Evolutionary conservation across 2,888 invertebrate genomes (phyloP).

Genomic region (Yponomeuta plumbellus): DNA sequence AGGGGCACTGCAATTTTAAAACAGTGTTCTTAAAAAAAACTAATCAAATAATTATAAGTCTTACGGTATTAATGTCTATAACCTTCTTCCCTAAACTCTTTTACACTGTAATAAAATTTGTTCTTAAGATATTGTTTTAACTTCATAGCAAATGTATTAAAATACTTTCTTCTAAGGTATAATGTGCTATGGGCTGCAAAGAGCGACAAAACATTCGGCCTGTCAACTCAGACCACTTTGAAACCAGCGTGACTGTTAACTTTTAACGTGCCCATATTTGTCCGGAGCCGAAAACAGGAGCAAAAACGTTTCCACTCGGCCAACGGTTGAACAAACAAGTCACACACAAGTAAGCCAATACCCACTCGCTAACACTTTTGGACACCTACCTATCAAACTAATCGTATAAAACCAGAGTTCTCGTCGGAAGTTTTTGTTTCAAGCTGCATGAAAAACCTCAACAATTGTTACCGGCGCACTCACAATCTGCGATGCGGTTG

Average conservation of each 20-base stretch:
- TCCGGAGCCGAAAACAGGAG: not conserved
- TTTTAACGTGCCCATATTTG: slow-evolving; percentile 5
- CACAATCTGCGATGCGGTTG: slow-evolving; percentile 60
- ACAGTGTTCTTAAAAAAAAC: no score
- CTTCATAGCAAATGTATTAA: no score
- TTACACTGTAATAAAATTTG: no score
- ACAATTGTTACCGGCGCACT: slow-evolving; percentile 29
- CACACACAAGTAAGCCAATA: not conserved
- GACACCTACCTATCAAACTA: not conserved
- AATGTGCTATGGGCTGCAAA: not conserved
- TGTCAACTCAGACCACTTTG: not conserved
- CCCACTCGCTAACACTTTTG: not conserved
- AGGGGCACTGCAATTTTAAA: no score
- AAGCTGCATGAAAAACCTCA: not conserved
- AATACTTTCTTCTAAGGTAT: no score
- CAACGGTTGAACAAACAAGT: not conserved
- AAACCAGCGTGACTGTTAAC: not conserved
- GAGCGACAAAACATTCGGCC: not conserved
- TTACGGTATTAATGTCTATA: no score
- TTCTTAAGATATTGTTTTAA: no score
- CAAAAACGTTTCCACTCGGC: not conserved
- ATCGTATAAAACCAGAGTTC: not conserved
- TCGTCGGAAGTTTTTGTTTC: not conserved
- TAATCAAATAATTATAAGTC: no score
- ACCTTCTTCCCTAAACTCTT: no score